Evolutionary conservation across 1,140 invertebrate species (phyloP).

Genomic region (Dufourea novaeangliae): DNA sequence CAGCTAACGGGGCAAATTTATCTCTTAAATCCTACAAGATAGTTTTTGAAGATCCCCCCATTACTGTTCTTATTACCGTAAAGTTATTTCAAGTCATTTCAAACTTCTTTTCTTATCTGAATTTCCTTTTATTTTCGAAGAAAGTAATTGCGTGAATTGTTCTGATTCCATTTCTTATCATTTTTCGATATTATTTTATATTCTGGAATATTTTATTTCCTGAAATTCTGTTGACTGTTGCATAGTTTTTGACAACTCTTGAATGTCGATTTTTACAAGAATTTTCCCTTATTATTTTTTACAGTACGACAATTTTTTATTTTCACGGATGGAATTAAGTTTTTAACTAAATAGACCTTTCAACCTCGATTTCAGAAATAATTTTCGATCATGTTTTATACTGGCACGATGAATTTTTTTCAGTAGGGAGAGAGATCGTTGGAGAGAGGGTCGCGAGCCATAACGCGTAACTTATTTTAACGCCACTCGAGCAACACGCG

Average conservation of each 20-base stretch:
- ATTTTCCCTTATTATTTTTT: no score
- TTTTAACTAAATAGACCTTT: no score
- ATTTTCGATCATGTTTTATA: not conserved
- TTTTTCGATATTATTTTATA: not conserved
- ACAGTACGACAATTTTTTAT: no score
- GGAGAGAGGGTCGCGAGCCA: not conserved
- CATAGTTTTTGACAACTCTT: no score
- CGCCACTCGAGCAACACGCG: conserved; percentile 43
- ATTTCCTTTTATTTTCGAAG: no score
- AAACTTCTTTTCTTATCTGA: not conserved
- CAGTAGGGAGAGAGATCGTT: conserved; percentile 11
- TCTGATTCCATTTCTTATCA: not conserved
- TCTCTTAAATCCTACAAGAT: not conserved
- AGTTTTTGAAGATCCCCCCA: not conserved
- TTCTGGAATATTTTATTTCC: no score
- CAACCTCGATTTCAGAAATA: not conserved
- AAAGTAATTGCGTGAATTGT: no score
- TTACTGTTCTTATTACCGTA: not conserved
- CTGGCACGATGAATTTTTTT: not conserved
- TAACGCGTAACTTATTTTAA: conserved; percentile 36
- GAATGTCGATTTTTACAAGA: no score
- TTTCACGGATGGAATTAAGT: no score
- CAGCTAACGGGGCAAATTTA: not conserved
- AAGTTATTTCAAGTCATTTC: not conserved
- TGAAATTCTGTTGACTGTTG: no score